Percentiles rank a stretch among this genome's conserved stretches.
Evolutionary conservation across 2,888 invertebrate species (phyloP).

Genomic region (Polia nebulosa): DNA sequence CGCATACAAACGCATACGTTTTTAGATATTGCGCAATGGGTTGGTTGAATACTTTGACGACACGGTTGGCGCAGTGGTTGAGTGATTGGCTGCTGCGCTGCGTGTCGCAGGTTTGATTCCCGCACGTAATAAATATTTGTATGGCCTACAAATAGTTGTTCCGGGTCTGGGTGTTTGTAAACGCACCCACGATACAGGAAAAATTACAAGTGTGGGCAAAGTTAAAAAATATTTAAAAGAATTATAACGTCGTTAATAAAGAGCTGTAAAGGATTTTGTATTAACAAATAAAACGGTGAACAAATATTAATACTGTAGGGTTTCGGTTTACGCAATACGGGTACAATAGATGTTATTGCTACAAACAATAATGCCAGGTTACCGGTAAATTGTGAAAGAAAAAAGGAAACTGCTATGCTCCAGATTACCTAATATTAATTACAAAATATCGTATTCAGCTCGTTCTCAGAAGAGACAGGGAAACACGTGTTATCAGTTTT

Average conservation of each 20-base stretch:
- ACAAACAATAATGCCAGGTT: conserved; percentile 37
- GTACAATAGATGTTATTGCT: conserved; percentile 44
- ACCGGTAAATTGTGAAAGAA: conserved; percentile 21
- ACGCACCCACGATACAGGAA: too few species aligned
- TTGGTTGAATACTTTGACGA: neutral
- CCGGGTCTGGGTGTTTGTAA: too few species aligned
- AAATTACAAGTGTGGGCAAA: too few species aligned
- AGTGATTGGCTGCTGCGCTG: too few species aligned
- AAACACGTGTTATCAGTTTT: neutral
- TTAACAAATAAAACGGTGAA: conserved; percentile 35
- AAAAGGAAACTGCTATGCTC: conserved; percentile 1
- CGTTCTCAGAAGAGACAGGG: neutral
- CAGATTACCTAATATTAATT: conserved; percentile 34
- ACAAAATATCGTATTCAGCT: conserved; percentile 20
- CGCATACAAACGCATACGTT: neutral
- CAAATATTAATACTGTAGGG: conserved; percentile 33
- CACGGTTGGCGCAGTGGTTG: too few species aligned
- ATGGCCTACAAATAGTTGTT: too few species aligned
- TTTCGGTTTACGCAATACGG: conserved; percentile 36
- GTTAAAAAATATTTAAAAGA: too few species aligned
- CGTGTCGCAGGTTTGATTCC: too few species aligned
- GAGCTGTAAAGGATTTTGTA: conserved; percentile 4
- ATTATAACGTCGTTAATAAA: neutral
- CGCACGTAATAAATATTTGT: too few species aligned
- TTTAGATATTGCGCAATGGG: neutral